Conservation (phyloP, 2,888 invertebrate genomes). For the Stegophylla sp. region DNA sequence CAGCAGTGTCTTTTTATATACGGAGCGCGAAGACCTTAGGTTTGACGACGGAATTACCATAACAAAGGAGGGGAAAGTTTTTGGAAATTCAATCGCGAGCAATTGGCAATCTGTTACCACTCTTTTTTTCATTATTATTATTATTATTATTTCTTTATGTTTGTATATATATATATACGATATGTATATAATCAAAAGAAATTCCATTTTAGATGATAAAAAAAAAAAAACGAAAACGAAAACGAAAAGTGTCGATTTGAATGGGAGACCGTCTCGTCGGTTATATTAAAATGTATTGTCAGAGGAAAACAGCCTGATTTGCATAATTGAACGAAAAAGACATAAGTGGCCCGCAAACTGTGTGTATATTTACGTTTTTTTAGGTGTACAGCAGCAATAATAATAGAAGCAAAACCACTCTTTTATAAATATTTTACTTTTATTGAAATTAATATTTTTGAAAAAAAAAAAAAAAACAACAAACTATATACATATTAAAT, state of each 20-base stretch:
- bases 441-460: constrained; percentile 39
- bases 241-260: constrained; percentile 52
- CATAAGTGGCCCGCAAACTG: constrained; percentile 51
- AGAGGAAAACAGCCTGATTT: constrained; percentile 45
- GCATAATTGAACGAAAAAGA: constrained; percentile 55
- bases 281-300: constrained; percentile 55
- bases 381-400: constrained; percentile 19
- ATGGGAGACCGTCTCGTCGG: constrained; percentile 31
- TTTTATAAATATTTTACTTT: constrained; percentile 4
- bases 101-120: constrained; percentile 56
- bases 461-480: not conserved
- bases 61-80: constrained; percentile 49
- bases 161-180: constrained; percentile 15
- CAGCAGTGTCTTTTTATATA: not conserved
- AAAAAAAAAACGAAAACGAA: constrained; percentile 6
- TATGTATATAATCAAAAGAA: constrained; percentile 39
- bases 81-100: constrained; percentile 53
- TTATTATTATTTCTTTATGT: constrained; percentile 12
- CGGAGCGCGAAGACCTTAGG: constrained; percentile 21
- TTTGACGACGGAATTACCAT: constrained; percentile 51
- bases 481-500: no score
- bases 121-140: no score
- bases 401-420: not conserved
- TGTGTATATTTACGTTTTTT: constrained; percentile 45
- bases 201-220: constrained; percentile 42